phyloP scores from a whole-genome alignment of 1,140 invertebrate genomes.

The Drosophila nannoptera region DNA sequence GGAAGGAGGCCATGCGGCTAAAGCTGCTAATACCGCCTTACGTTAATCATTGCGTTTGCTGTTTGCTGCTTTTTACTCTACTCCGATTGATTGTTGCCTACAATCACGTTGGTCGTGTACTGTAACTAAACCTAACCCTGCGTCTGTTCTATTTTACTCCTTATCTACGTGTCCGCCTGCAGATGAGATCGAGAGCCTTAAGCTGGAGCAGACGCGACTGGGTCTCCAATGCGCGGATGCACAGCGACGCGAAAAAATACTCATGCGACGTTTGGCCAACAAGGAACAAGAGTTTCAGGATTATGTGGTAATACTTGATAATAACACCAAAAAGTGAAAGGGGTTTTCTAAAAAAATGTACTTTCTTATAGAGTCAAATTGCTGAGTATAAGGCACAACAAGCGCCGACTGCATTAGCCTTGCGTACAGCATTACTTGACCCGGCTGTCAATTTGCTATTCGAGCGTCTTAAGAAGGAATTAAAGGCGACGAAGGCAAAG shows the following conservation, averaged over 20 bases:
- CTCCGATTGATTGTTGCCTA: conserved; percentile 9
- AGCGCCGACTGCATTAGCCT: conserved; percentile 86
- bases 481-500: conserved; percentile 92
- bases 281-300: conserved; percentile 98
- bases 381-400: conserved; percentile 92
- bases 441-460: conserved; percentile 97
- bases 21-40: neutral
- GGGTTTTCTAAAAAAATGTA: neutral
- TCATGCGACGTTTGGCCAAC: conserved; percentile 92
- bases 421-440: conserved; percentile 92
- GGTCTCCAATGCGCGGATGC: conserved; percentile 91
- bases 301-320: conserved; percentile 88
- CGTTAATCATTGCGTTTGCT: conserved; percentile 35
- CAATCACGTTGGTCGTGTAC: conserved; percentile 7
- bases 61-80: conserved; percentile 44
- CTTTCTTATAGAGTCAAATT: conserved; percentile 88
- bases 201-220: conserved; percentile 89
- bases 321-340: neutral
- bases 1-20: neutral
- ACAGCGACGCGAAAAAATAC: conserved; percentile 92
- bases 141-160: conserved; percentile 12
- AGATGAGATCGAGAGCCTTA: conserved; percentile 87
- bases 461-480: conserved; percentile 93
- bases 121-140: conserved; percentile 12
- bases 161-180: conserved; percentile 2